A percentile compares a stretch with the other conserved stretches of the same genome.
Evolutionary conservation across 2,113 vertebrate genomes (phyloP).

Genomic region (Mirounga angustirostris): DNA sequence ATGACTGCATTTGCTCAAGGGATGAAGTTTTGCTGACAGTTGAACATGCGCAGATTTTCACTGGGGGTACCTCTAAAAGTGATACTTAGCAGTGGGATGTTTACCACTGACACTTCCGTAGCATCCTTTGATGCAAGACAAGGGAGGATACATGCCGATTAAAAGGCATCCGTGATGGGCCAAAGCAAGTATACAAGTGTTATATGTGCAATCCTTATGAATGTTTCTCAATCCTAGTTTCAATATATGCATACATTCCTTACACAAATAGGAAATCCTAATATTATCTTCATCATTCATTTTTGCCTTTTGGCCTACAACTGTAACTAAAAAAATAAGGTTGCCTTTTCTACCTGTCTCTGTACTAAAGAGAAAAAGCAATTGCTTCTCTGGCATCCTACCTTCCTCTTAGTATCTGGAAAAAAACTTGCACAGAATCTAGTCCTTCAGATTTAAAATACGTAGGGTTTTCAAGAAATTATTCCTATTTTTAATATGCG

Average conservation of each 20-base stretch:
- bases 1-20: background rate
- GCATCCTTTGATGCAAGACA: background rate
- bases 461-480: background rate
- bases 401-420: background rate
- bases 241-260: background rate
- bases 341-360: background rate
- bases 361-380: background rate
- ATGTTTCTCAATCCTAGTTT: conserved; percentile 22
- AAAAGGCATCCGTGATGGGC: background rate
- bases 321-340: background rate
- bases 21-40: background rate
- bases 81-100: background rate
- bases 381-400: background rate
- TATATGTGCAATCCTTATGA: background rate
- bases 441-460: background rate
- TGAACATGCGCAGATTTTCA: background rate
- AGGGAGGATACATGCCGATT: background rate
- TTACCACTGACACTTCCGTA: background rate
- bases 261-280: background rate
- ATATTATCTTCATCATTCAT: conserved; percentile 6
- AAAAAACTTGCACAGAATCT: background rate
- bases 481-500: background rate
- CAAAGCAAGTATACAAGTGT: background rate
- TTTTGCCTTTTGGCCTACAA: background rate
- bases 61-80: background rate